A percentile compares a stretch with the other conserved stretches of the same genome.
Conservation (phyloP, 2,888 invertebrate species). For the Willowsia nigromaculata region DNA sequence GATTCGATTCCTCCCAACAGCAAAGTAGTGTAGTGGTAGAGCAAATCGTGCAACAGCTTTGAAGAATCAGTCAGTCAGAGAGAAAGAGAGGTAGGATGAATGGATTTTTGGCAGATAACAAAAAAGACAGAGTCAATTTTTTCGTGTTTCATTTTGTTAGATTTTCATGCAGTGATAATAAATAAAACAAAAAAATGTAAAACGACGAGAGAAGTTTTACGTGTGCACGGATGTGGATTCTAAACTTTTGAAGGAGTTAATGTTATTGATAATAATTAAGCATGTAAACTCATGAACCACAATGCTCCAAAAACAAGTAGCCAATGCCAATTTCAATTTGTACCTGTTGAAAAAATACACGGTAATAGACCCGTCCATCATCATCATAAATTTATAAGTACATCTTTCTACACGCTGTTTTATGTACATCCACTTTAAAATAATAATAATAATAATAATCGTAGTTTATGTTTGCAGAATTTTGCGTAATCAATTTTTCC, state of each 20-base stretch:
- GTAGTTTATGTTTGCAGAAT: background rate
- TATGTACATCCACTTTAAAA: background rate
- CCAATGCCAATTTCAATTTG: slow-evolving; percentile 39
- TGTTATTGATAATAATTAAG: slow-evolving; percentile 26
- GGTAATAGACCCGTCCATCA: background rate
- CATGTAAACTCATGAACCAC: slow-evolving; percentile 17
- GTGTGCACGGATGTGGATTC: background rate
- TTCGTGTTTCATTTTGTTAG: slow-evolving; percentile 28
- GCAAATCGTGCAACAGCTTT: background rate
- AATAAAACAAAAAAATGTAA: background rate
- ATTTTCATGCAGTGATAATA: slow-evolving; percentile 30
- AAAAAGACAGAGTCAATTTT: slow-evolving; percentile 33
- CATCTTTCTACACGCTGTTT: background rate
- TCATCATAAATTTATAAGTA: background rate
- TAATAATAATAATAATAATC: too few species aligned
- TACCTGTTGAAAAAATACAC: slow-evolving; percentile 5
- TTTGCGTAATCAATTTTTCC: background rate
- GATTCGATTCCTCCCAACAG: slow-evolving; percentile 40
- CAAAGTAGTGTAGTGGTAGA: background rate
- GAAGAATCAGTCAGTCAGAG: background rate
- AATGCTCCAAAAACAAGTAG: background rate
- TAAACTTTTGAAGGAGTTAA: background rate
- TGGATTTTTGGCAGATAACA: slow-evolving; percentile 50
- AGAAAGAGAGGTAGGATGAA: background rate
- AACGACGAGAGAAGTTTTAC: background rate